phyloP scores from a whole-genome alignment of 2,797 vertebrate species.

The Sarcophilus harrisii region DNA sequence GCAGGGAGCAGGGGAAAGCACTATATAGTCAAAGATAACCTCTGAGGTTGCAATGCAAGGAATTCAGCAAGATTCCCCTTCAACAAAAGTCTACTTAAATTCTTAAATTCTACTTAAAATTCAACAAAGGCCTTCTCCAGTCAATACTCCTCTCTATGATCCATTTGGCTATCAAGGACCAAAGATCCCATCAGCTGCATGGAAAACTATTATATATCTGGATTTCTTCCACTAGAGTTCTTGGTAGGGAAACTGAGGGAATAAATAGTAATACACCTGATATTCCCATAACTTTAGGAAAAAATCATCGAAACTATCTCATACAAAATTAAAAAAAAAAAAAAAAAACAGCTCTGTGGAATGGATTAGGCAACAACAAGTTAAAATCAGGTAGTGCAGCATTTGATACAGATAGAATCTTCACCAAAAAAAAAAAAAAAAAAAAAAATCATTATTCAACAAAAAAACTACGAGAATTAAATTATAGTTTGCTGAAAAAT shows the following conservation, averaged over 20 bases:
- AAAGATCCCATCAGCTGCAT: background rate
- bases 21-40: too few relatives aligned
- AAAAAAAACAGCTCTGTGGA: background rate
- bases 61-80: too few relatives aligned
- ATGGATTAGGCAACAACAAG: background rate
- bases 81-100: too few relatives aligned
- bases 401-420: background rate
- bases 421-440: background rate
- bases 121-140: too few relatives aligned
- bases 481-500: background rate
- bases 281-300: background rate
- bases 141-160: too few relatives aligned
- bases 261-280: background rate
- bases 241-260: background rate
- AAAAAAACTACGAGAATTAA: background rate
- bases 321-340: too few relatives aligned
- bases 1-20: too few relatives aligned
- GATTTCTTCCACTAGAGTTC: background rate
- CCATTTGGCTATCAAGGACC: too few relatives aligned
- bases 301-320: background rate
- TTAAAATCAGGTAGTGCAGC: background rate
- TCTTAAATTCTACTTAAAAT: too few relatives aligned
- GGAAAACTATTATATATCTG: background rate
- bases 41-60: too few relatives aligned
- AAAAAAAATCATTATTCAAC: background rate